Evolutionary conservation across 2,113 vertebrate genomes (phyloP).

Genomic region (Chaenocephalus aceratus): DNA sequence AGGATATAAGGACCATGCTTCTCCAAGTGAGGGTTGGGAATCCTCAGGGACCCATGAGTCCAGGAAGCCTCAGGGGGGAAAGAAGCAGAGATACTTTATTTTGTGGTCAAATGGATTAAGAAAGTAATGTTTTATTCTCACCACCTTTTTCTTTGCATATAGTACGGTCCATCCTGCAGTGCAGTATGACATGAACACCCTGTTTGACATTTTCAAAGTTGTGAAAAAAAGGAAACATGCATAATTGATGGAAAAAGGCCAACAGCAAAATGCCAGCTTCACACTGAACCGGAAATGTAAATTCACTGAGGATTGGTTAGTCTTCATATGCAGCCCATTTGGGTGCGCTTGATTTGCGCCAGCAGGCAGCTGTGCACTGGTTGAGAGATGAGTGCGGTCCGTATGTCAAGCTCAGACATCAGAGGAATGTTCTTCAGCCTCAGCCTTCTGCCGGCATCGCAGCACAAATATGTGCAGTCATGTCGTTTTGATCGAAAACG

Average conservation of each 20-base stretch:
- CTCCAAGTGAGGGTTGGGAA: constrained; percentile 22
- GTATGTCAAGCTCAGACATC: constrained; percentile 46
- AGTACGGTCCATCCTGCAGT: background rate
- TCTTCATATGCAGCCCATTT: constrained; percentile 56
- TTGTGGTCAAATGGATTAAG: constrained; percentile 23
- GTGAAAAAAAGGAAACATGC: background rate
- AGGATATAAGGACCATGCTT: constrained; percentile 50
- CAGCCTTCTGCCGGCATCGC: constrained; percentile 73
- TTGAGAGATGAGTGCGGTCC: constrained; percentile 48
- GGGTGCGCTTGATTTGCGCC: constrained; percentile 63
- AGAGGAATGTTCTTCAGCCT: constrained; percentile 68
- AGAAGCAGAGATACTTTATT: constrained; percentile 33
- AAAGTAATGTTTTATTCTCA: background rate
- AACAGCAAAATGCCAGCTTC: background rate
- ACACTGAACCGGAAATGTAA: constrained; percentile 13
- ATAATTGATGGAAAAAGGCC: background rate
- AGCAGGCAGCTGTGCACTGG: constrained; percentile 55
- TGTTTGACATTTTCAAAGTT: background rate
- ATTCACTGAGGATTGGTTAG: constrained; percentile 20
- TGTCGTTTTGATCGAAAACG: constrained; percentile 85
- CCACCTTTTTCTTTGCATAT: background rate
- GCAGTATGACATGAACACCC: background rate
- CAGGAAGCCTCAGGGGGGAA: background rate
- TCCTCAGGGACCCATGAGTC: constrained; percentile 35
- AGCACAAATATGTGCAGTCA: constrained; percentile 80